Conservation (phyloP, 2,113 vertebrate genomes). For the Bubo bubo region DNA sequence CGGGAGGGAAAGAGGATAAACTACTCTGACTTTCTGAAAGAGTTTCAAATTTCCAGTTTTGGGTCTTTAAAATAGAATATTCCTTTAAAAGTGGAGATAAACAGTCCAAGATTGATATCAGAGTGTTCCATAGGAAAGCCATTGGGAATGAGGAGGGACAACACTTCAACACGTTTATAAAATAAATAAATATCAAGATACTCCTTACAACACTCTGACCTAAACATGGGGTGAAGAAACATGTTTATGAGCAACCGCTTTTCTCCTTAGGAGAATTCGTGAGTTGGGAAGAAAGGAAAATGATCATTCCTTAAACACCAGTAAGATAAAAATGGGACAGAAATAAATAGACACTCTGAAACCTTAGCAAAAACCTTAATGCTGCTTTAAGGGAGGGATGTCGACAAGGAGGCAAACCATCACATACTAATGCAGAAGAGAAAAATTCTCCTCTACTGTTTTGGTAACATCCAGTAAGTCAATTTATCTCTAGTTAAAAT, state of each 20-base stretch:
- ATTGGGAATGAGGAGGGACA: background rate
- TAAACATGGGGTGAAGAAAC: background rate
- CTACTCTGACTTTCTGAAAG: background rate
- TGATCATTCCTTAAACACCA: background rate
- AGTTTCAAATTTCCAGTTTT: background rate
- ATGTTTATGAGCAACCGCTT: accelerated
- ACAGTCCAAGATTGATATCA: background rate
- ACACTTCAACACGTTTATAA: background rate
- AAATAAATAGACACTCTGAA: background rate
- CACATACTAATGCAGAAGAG: background rate
- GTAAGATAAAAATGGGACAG: background rate
- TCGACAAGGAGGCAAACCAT: background rate
- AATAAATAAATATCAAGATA: background rate
- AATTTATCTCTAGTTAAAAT: constrained; percentile 19
- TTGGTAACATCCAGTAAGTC: background rate
- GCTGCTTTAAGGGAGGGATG: background rate
- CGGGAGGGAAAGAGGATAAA: background rate
- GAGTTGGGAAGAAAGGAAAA: background rate
- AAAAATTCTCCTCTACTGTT: background rate
- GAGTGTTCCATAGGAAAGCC: background rate
- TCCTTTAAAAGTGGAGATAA: background rate
- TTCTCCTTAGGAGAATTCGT: background rate
- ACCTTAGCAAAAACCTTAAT: background rate
- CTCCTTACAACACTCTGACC: background rate
- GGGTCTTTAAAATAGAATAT: background rate